A percentile compares a stretch with the other conserved stretches of the same genome.
Evolutionary conservation across 2,797 vertebrate species (phyloP).

Genomic region (Gephyroberyx darwinii): DNA sequence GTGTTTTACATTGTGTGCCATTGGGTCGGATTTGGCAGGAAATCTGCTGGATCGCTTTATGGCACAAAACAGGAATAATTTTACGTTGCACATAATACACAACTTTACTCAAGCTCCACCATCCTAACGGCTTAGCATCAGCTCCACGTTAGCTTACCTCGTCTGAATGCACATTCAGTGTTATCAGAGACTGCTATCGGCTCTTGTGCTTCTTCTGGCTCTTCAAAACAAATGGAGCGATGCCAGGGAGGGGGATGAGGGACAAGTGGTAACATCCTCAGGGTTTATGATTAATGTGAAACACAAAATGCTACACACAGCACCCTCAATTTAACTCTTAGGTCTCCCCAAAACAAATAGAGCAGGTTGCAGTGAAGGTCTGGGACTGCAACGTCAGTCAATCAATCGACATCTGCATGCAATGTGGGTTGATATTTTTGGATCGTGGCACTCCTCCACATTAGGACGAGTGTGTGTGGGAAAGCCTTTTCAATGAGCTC

Average conservation of each 20-base stretch:
- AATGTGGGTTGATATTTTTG: slow-evolving; percentile 60
- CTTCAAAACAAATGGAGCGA: slow-evolving; percentile 4
- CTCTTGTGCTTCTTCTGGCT: background rate
- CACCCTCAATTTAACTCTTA: slow-evolving; percentile 2
- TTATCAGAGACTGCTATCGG: background rate
- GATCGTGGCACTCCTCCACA: slow-evolving; percentile 4
- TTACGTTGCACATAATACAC: background rate
- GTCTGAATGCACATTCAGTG: background rate
- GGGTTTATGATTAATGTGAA: slow-evolving; percentile 46
- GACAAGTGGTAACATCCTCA: background rate
- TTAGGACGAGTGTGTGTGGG: background rate
- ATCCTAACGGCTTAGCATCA: background rate
- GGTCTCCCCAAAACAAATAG: background rate
- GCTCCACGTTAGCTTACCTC: background rate
- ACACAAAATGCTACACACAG: slow-evolving; percentile 30
- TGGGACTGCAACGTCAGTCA: slow-evolving; percentile 26
- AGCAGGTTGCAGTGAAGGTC: slow-evolving; percentile 17
- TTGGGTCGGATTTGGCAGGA: too few relatives aligned
- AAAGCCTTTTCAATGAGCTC: slow-evolving; percentile 27
- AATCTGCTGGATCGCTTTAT: background rate
- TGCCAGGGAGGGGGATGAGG: background rate
- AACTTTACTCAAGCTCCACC: background rate
- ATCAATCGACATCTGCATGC: slow-evolving; percentile 49
- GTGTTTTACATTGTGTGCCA: background rate
- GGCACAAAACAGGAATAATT: background rate